Evolutionary conservation across 2,797 vertebrate genomes (phyloP).

Genomic region (Notoglanidium macrostoma): DNA sequence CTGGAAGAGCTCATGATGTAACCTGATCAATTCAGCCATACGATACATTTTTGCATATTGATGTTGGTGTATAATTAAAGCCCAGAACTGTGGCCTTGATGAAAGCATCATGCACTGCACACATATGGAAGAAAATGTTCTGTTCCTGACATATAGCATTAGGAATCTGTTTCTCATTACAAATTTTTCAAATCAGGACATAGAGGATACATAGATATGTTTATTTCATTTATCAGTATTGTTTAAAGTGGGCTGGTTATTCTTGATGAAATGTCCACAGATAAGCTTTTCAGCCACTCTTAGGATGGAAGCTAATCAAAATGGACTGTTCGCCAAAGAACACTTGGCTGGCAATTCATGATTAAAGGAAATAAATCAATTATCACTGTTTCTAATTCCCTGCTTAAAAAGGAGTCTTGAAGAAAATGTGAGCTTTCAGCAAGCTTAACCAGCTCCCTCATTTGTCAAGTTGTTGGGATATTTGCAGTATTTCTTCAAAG

Average conservation of each 20-base stretch:
- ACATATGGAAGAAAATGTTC: not conserved
- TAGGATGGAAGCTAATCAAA: not conserved
- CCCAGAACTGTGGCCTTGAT: constrained; percentile 33
- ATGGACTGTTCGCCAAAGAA: not conserved
- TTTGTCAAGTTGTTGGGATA: constrained; percentile 5
- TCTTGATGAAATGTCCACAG: not conserved
- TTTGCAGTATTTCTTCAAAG: not conserved
- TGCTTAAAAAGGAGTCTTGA: not conserved
- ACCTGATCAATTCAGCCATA: constrained; percentile 62
- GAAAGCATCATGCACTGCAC: not conserved
- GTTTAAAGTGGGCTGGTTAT: not conserved
- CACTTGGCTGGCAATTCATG: constrained; percentile 19
- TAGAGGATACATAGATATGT: not conserved
- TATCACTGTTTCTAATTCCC: not conserved
- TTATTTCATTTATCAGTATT: not conserved
- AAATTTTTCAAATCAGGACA: constrained; percentile 1
- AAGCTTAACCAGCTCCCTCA: not conserved
- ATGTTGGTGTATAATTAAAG: not conserved
- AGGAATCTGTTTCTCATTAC: not conserved
- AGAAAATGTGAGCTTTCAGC: not conserved
- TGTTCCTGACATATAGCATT: not conserved
- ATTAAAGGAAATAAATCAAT: constrained; percentile 20
- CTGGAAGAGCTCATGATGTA: constrained; percentile 90
- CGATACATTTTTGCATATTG: not conserved
- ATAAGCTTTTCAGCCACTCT: not conserved